Evolutionary conservation across 2,888 invertebrate species (phyloP).

Genomic region (Hirtodrosophila duncani): DNA sequence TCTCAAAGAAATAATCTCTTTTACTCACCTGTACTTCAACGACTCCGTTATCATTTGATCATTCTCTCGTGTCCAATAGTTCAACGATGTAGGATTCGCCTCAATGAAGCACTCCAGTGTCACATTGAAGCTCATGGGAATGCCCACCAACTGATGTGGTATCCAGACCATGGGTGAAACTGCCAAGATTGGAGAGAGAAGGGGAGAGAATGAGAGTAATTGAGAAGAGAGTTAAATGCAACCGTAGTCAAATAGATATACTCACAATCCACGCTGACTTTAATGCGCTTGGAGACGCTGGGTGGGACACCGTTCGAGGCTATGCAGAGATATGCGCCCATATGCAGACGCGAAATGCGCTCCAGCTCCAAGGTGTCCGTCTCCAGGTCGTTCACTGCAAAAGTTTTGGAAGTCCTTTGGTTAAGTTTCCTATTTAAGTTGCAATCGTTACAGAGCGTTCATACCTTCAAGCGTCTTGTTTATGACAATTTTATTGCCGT

Average conservation of each 20-base stretch:
- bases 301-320: constrained; percentile 91
- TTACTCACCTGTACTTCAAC: constrained; percentile 84
- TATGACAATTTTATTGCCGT: constrained; percentile 90
- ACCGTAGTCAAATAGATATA: no score
- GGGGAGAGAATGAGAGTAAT: not conserved
- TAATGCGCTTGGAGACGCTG: constrained; percentile 92
- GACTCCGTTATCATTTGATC: constrained; percentile 94
- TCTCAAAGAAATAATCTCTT: not conserved
- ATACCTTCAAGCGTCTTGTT: constrained; percentile 89
- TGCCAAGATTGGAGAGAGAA: constrained; percentile 72
- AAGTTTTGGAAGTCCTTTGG: not conserved
- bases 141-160: constrained; percentile 92
- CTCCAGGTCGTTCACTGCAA: constrained; percentile 88
- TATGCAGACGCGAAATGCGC: constrained; percentile 90
- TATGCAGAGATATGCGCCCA: constrained; percentile 95
- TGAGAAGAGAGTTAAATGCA: not conserved
- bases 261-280: constrained; percentile 97
- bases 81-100: constrained; percentile 93
- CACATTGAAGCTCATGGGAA: constrained; percentile 88
- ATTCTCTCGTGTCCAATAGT: constrained; percentile 93
- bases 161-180: constrained; percentile 96
- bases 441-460: no score
- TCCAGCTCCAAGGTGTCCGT: constrained; percentile 90
- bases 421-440: no score
- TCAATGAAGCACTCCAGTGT: constrained; percentile 93